A percentile compares a stretch with the other conserved stretches of the same genome.
Evolutionary conservation across 2,888 invertebrate species (phyloP).

Genomic region (Tryphoninae sp.): DNA sequence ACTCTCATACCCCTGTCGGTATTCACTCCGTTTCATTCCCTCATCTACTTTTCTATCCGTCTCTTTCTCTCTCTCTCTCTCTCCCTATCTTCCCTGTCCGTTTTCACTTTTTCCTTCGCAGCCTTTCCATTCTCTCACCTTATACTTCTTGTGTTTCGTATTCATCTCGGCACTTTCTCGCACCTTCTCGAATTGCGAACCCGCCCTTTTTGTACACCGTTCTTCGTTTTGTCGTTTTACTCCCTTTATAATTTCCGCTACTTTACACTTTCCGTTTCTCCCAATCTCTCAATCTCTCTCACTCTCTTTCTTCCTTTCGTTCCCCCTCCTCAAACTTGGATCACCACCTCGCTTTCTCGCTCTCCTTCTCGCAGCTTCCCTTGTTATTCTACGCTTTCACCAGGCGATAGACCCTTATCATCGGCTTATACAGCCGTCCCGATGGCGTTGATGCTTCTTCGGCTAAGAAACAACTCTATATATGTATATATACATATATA

Average conservation of each 20-base stretch:
- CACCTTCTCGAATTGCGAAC: constrained; percentile 27
- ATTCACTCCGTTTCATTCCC: constrained; percentile 29
- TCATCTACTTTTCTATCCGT: constrained; percentile 40
- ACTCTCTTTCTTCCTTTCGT: not conserved
- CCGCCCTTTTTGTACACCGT: constrained; percentile 21
- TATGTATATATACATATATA: not conserved
- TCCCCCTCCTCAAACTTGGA: not conserved
- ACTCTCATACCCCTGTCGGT: constrained; percentile 64
- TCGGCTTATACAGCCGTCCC: constrained; percentile 40
- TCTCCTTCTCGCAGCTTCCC: constrained; percentile 16
- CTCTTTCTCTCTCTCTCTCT: constrained; percentile 59
- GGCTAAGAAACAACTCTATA: constrained; percentile 7
- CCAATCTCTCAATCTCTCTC: constrained; percentile 35
- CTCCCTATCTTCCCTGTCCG: not conserved
- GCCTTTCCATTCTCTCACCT: constrained; percentile 29
- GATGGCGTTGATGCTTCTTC: constrained; percentile 35
- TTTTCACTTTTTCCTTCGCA: not conserved
- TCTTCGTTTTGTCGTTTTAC: constrained; percentile 21
- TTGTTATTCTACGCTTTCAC: constrained; percentile 47
- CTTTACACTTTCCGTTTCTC: constrained; percentile 47
- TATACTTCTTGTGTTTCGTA: constrained; percentile 37
- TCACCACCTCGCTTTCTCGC: constrained; percentile 10
- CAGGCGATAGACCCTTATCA: constrained; percentile 67
- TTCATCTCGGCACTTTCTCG: constrained; percentile 14
- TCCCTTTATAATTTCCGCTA: constrained; percentile 54